Evolutionary conservation across 2,113 vertebrate genomes (phyloP), one percentile per base, ranked within the genome.

Genomic region (Pollachius pollachius): DNA sequence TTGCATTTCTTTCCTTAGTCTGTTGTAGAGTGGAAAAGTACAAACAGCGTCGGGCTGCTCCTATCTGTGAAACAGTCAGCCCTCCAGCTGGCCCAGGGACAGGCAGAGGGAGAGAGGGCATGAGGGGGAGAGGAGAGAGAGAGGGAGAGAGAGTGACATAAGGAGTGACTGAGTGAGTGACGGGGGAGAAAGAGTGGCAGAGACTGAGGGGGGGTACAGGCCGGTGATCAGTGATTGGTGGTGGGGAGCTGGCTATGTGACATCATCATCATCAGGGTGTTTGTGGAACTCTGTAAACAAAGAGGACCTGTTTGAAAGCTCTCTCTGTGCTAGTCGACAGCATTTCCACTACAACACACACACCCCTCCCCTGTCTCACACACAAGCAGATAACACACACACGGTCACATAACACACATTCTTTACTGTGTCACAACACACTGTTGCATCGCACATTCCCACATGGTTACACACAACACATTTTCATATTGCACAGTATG

Each of bases 251-350:
- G 79, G 77, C 86, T 85, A 65, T 81, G 86, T 91, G 87, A 90
- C 89, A 87, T 88, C 78, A 87, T 88, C 78, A 87, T 88, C 85
- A 87, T 71, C 60, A 65, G 80, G 78, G 78, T 85, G 77, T 81
- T 86, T 76, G 81, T 86, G 78, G 78, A 85, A 77, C 89, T 87
- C 82, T 85, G 89, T 88, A 89, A 90, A 91, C 90, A 93, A 92
- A 90, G 87, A 80, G 70, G 79, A 78, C 79, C 68, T 81, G 80
- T 85, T 85, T 88, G 88, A 82, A 85, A 87, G 84, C 84, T 72
- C 81, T 79, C 77, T 87, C 82, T 90, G 87, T 89, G 76, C 84
- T 87, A 69, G 76, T 75, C 70, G 79, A 89, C 78, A 83, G 67
- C 83, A 82, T 70, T 57, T 79, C 37, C 74, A 74, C 81, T 73